phyloP scores from a whole-genome alignment of 2,113 vertebrate genomes.

The Zosterops hypoxanthus region DNA sequence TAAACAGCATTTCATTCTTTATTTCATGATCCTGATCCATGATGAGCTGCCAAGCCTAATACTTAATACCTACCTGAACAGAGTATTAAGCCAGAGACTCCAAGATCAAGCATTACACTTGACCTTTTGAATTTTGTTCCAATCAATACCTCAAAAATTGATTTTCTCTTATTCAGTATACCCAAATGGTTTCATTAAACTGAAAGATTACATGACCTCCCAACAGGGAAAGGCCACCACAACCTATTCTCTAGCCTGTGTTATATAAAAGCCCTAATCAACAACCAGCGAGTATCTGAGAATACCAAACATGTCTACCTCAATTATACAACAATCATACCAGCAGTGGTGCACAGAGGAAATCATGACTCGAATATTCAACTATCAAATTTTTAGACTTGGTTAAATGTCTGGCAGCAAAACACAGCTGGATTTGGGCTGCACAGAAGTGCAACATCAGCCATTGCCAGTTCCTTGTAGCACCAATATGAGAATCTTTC shows the following conservation, averaged over 20 bases:
- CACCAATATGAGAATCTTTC: not conserved
- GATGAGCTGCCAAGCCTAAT: not conserved
- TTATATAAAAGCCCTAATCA: not conserved
- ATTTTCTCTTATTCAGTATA: constrained; percentile 13
- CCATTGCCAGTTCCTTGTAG: not conserved
- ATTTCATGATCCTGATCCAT: not conserved
- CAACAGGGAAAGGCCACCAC: not conserved
- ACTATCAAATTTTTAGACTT: not conserved
- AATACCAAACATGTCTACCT: not conserved
- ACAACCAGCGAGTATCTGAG: not conserved
- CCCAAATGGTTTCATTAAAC: constrained; percentile 11
- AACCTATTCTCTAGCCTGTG: not conserved
- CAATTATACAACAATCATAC: not conserved
- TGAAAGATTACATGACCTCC: not conserved
- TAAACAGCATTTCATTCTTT: not conserved
- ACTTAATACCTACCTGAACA: not conserved
- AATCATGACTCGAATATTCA: not conserved
- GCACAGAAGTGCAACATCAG: not conserved
- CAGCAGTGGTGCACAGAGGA: not conserved
- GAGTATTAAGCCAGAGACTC: not conserved
- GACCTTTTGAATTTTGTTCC: constrained; percentile 16
- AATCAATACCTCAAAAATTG: constrained; percentile 15
- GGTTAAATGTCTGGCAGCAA: not conserved
- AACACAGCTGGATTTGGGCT: not conserved
- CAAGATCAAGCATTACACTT: not conserved